phyloP scores from a whole-genome alignment of 2,797 vertebrate species.

The Melanotaenia pygmaea region DNA sequence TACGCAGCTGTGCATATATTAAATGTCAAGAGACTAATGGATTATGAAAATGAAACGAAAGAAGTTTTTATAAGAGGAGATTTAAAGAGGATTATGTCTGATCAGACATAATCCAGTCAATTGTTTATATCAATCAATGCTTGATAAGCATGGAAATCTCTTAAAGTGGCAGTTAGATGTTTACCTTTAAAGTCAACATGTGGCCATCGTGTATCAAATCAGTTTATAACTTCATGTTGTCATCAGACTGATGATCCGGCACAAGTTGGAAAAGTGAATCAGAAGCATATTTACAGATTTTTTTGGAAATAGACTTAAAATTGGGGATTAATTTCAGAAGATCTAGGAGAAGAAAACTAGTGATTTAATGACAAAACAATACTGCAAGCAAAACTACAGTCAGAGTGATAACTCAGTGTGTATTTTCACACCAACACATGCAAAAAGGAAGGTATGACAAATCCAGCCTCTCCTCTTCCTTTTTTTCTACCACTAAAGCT shows the following conservation, averaged over 20 bases:
- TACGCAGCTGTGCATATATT: neutral
- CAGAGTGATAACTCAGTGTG: slow-evolving; percentile 9
- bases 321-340: neutral
- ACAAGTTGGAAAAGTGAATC: neutral
- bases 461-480: neutral
- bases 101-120: neutral
- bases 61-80: neutral
- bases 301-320: neutral
- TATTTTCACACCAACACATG: slow-evolving; percentile 23
- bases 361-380: slow-evolving; percentile 4
- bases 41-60: neutral
- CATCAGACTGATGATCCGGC: neutral
- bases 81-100: neutral
- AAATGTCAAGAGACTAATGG: neutral
- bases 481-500: neutral
- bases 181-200: no score
- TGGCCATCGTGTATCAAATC: no score
- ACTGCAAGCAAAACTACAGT: neutral
- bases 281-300: slow-evolving; percentile 2
- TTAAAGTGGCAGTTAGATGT: no score
- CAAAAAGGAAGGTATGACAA: slow-evolving; percentile 21
- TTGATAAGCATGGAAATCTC: neutral
- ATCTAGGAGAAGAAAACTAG: neutral
- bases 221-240: neutral
- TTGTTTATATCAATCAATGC: neutral